Percentiles rank a stretch among this genome's conserved stretches.
phyloP scores from a whole-genome alignment of 1,140 invertebrate species.

The Drosophila suzukii region DNA sequence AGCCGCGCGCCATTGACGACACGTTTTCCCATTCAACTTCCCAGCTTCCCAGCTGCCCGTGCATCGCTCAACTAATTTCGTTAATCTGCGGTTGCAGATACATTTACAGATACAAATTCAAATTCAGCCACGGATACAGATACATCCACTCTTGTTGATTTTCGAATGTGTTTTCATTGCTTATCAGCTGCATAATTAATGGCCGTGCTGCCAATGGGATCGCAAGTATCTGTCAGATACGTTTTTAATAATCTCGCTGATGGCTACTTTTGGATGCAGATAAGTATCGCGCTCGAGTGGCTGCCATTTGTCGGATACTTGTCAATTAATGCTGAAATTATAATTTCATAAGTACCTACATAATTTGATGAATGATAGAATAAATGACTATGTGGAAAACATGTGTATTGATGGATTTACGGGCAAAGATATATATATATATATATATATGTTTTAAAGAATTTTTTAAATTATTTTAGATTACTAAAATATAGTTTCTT shows the following conservation, averaged over 20 bases:
- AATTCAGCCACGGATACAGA: constrained; percentile 20
- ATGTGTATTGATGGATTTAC: no score
- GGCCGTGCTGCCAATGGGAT: constrained; percentile 14
- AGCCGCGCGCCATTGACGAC: constrained; percentile 71
- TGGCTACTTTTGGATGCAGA: constrained; percentile 28
- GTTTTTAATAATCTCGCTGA: constrained; percentile 45
- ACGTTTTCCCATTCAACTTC: constrained; percentile 25
- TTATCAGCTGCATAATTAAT: constrained; percentile 68
- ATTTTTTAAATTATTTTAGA: no score
- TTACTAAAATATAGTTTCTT: no score
- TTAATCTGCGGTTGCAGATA: constrained; percentile 42
- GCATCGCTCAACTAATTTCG: constrained; percentile 40
- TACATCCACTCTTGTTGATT: constrained; percentile 25
- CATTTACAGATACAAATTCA: constrained; percentile 2
- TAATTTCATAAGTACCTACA: no score
- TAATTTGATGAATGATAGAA: background rate
- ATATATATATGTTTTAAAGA: no score
- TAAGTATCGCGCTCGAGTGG: constrained; percentile 16
- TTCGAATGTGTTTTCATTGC: constrained; percentile 53
- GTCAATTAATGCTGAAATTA: background rate
- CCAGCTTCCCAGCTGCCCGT: constrained; percentile 33
- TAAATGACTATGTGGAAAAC: background rate
- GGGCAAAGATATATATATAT: no score
- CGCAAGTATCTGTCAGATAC: constrained; percentile 50
- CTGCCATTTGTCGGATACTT: constrained; percentile 15